A percentile compares a stretch with the other conserved stretches of the same genome.
These are phyloP conservation scores for Eupithecia vulgata DNA, from an alignment of 2,888 invertebrate genomes.

Conservation along the genomic window DNA sequence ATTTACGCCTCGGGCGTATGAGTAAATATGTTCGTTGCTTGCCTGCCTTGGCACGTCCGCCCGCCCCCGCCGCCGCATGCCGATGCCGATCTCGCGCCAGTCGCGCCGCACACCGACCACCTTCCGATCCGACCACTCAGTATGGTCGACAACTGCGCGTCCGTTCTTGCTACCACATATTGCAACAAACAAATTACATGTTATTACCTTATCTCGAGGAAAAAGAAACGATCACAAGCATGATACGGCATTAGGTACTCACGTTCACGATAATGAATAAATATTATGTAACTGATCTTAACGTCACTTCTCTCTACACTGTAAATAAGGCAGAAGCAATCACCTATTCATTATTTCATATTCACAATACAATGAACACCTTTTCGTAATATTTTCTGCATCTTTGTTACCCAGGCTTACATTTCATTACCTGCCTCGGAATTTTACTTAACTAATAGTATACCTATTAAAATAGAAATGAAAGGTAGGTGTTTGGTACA, in stretches of 20 bases:
- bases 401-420: background rate
- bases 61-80: conserved; percentile 71
- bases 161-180: conserved; percentile 26
- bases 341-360: background rate
- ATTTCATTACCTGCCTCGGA: background rate
- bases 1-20: conserved; percentile 82
- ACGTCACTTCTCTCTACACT: background rate
- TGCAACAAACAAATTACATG: conserved; percentile 35
- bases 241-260: conserved; percentile 18
- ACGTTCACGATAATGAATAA: conserved; percentile 29
- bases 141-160: conserved; percentile 26
- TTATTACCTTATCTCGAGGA: conserved; percentile 26
- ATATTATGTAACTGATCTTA: conserved; percentile 10
- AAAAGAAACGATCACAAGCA: conserved; percentile 31
- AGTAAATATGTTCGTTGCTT: conserved; percentile 80
- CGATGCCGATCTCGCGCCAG: conserved; percentile 63
- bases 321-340: background rate
- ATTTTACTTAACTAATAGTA: background rate
- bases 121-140: conserved; percentile 27
- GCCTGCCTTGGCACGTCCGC: conserved; percentile 82
- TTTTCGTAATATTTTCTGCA: background rate
- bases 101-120: conserved; percentile 31
- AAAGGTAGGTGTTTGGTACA: background rate
- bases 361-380: background rate
- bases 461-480: background rate